phyloP scores from a whole-genome alignment of 2,888 invertebrate species.

The Parnassius apollo region DNA sequence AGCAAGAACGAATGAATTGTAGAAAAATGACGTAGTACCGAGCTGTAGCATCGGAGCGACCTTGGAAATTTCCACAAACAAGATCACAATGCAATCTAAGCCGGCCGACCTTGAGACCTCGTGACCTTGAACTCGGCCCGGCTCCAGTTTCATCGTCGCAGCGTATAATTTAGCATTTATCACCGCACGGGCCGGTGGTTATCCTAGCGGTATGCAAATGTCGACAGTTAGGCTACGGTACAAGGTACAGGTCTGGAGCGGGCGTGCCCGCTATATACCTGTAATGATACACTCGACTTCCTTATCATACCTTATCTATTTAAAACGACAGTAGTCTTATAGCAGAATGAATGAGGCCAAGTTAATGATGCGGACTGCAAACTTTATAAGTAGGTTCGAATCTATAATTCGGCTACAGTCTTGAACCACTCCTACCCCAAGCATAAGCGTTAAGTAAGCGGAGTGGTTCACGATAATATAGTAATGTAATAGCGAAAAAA shows the following conservation, averaged over 20 bases:
- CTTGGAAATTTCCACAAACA: constrained; percentile 19
- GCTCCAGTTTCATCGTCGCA: constrained; percentile 40
- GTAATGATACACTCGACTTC: constrained; percentile 20
- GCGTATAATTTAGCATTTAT: constrained; percentile 57
- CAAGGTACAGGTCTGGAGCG: constrained; percentile 17
- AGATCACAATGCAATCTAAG: constrained; percentile 24
- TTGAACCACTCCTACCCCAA: no score
- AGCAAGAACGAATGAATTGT: no score
- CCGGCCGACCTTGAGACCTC: constrained; percentile 40
- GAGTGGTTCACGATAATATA: no score
- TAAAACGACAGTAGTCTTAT: no score
- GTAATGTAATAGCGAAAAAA: no score
- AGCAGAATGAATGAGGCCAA: no score
- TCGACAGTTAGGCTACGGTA: constrained; percentile 30
- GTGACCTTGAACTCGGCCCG: constrained; percentile 39
- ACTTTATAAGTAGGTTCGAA: no score
- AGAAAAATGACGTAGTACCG: not conserved
- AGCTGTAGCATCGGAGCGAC: constrained; percentile 4
- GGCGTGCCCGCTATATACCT: constrained; percentile 7
- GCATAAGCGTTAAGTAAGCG: no score
- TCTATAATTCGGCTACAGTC: no score
- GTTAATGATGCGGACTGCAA: no score
- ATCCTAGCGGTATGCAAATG: constrained; percentile 64
- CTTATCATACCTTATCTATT: constrained; percentile 5
- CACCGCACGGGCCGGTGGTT: constrained; percentile 52